Evolutionary conservation across 2,113 vertebrate genomes (phyloP), one percentile per base, ranked within the genome.

Genomic region (Fregata magnificens): DNA sequence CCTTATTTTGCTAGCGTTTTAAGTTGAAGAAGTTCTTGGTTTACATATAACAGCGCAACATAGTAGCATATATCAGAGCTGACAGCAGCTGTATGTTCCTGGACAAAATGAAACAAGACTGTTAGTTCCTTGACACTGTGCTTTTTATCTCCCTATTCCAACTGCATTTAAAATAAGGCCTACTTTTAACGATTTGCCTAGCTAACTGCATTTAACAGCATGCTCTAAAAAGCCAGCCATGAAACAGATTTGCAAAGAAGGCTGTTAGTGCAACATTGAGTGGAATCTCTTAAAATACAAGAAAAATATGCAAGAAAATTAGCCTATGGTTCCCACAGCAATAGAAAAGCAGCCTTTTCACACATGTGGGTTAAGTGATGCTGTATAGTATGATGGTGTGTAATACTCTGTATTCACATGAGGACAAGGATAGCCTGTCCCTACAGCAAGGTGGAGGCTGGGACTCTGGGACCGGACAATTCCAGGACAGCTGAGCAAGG

Each of bases 281-380:
- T 18, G 71, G 58, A 86, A 55, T 28, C 11, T 61, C 71, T 65
- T 76, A 70, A 89, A 92, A 93, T 15, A 58, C 25, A 76, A 32
- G 16, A 52, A 55, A 72, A 90, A 88, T 7, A 91, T 9, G 36
- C 47, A 77, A 74, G 59, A 45, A 69, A 94, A 92, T 36, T 45
- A 83, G 90, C n/a, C 59, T 71, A 49, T 34, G 80, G 72, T 94
- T 97, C 82, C 93, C 80, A 81, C 80, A 80, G 72, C 85, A 90
- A 83, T 31, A 78, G 74, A 55, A 77, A 83, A 78, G 53, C 85
- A 83, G 63, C 67, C 29, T 90, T 62, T 50, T 45, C 7, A 22
- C 3, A 3, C 11, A 17, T 15, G 36, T 52, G 86, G 63, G 40
- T 77, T 36, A 81, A 65, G 21, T 2, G 40, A 29, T 58, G n/a